These are phyloP conservation scores for Pseudomyrmex cubaensis DNA, from an alignment of 1,140 invertebrate species.

Conservation along the genomic window DNA sequence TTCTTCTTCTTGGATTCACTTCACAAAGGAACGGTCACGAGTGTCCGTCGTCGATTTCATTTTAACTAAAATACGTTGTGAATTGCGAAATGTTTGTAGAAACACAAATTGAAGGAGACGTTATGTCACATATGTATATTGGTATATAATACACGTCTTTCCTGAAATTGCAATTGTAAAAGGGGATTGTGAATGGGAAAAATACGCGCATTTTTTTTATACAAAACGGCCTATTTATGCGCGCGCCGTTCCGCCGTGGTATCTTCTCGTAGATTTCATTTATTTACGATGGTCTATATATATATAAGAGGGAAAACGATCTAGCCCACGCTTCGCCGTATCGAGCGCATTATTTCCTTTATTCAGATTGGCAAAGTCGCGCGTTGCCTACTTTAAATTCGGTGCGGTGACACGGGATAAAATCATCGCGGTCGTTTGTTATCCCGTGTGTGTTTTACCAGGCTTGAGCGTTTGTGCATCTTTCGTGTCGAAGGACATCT, in stretches of 20 bases:
- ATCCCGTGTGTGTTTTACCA: constrained; percentile 27
- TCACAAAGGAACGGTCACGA: too few relatives aligned
- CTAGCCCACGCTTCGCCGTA: constrained; percentile 71
- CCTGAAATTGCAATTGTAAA: too few relatives aligned
- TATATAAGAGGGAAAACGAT: constrained; percentile 13
- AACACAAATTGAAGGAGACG: not conserved
- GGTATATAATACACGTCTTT: too few relatives aligned
- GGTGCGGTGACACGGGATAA: constrained; percentile 33
- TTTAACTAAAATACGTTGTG: too few relatives aligned
- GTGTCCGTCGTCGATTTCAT: too few relatives aligned
- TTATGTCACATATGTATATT: too few relatives aligned
- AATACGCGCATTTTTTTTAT: constrained; percentile 31
- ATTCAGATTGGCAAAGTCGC: constrained; percentile 52
- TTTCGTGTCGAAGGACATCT: constrained; percentile 57
- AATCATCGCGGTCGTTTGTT: constrained; percentile 52
- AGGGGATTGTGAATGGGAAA: not conserved
- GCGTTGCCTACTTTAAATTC: constrained; percentile 55
- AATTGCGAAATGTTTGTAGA: too few relatives aligned
- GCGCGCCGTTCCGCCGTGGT: constrained; percentile 42
- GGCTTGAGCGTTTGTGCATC: constrained; percentile 17
- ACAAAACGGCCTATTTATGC: constrained; percentile 55
- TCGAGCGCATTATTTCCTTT: constrained; percentile 55
- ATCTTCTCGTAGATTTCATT: constrained; percentile 73
- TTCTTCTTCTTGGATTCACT: not conserved
- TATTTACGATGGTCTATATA: constrained; percentile 65